Conservation (phyloP, 2,888 invertebrate species). For the Pseudococcus viburni region DNA sequence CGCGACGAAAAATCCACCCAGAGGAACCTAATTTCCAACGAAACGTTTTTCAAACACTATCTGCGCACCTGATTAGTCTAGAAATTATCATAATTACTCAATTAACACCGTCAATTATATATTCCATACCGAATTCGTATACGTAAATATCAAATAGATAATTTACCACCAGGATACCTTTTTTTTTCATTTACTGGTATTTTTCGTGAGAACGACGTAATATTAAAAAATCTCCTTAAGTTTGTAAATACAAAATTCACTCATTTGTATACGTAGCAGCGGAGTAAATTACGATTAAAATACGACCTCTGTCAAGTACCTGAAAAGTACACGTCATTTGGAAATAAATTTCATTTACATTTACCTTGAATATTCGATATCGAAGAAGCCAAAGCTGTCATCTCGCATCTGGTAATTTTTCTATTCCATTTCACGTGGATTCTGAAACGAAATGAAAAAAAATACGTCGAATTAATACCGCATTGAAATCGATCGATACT, state of each 20-base stretch:
- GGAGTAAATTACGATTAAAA: not conserved
- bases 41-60: not conserved
- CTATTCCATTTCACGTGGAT: not conserved
- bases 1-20: not conserved
- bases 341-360: not conserved
- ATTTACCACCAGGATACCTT: not conserved
- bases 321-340: not conserved
- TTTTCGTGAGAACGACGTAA: not conserved
- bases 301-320: not conserved
- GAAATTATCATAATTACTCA: conserved; percentile 31
- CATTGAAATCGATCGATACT: not conserved
- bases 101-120: conserved; percentile 7
- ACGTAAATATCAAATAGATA: not conserved
- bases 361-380: not conserved
- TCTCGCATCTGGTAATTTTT: not conserved
- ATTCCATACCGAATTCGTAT: not conserved
- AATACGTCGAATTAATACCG: not conserved
- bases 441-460: not conserved
- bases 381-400: not conserved
- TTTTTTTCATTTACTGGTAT: not conserved
- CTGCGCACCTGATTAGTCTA: not conserved
- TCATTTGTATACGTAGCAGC: not conserved
- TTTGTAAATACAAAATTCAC: not conserved
- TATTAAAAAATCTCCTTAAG: not conserved
- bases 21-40: not conserved